Conservation (phyloP, 2,113 vertebrate genomes). For the Ciconia boyciana region DNA sequence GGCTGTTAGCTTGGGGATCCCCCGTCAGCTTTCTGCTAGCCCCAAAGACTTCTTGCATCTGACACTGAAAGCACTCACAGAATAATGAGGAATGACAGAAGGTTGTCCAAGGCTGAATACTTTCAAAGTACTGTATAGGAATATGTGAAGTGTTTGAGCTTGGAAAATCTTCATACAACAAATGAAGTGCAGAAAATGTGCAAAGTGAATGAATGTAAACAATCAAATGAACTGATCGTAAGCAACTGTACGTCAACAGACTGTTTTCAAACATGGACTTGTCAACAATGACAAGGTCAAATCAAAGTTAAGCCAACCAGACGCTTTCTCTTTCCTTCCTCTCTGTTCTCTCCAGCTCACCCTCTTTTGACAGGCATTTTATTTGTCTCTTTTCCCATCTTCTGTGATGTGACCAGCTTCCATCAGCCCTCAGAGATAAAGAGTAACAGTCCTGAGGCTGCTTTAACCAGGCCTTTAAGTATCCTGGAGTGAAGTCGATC, state of each 20-base stretch:
- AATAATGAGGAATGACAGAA: no score
- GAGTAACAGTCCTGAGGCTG: not conserved
- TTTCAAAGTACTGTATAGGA: not conserved
- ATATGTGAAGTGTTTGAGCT: not conserved
- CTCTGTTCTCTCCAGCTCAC: not conserved
- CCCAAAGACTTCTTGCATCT: accelerated
- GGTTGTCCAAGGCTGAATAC: not conserved
- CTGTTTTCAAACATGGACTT: not conserved
- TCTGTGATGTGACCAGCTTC: not conserved
- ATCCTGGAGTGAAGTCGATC: not conserved
- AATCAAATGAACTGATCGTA: not conserved
- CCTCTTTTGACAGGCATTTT: not conserved
- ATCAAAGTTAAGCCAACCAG: not conserved
- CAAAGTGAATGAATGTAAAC: not conserved
- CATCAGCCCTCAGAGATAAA: not conserved
- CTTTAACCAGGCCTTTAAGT: not conserved
- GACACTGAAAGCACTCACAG: no score
- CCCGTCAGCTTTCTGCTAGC: not conserved
- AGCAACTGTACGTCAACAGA: not conserved
- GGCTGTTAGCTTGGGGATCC: not conserved
- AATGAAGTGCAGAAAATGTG: not conserved
- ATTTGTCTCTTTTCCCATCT: not conserved
- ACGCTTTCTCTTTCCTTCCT: not conserved
- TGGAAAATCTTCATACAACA: not conserved
- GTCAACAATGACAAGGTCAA: not conserved